phyloP scores from a whole-genome alignment of 2,113 vertebrate species.

The Semicossyphus pulcher region DNA sequence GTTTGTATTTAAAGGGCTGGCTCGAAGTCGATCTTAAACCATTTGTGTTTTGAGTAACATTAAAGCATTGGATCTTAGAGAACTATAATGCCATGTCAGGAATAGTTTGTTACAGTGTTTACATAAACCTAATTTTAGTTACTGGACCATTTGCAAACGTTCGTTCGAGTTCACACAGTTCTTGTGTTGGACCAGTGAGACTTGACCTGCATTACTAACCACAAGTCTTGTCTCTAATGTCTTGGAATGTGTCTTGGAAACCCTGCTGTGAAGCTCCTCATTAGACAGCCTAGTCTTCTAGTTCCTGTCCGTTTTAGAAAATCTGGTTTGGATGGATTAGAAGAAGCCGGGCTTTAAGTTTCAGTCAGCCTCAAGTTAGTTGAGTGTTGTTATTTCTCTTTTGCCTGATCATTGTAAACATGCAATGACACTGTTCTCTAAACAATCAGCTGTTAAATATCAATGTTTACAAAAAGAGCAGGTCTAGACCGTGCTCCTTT shows the following conservation, averaged over 20 bases:
- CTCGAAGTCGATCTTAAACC: not conserved
- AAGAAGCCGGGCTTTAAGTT: slow-evolving; percentile 46
- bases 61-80: slow-evolving; percentile 13
- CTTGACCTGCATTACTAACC: slow-evolving; percentile 47
- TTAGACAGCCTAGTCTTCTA: slow-evolving; percentile 36
- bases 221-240: slow-evolving; percentile 53
- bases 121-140: too few species aligned
- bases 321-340: slow-evolving; percentile 63
- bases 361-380: slow-evolving; percentile 28
- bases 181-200: slow-evolving; percentile 35
- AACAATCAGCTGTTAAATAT: not conserved
- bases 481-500: too few species aligned
- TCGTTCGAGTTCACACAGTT: too few species aligned
- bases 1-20: slow-evolving; percentile 13
- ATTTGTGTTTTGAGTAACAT: not conserved
- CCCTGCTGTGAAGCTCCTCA: slow-evolving; percentile 51
- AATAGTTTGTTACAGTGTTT: too few species aligned
- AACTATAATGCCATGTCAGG: not conserved
- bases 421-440: not conserved
- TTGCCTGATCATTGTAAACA: not conserved
- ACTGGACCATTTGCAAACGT: slow-evolving; percentile 25
- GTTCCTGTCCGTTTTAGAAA: slow-evolving; percentile 46
- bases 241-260: slow-evolving; percentile 43
- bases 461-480: too few species aligned
- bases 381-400: too few species aligned